A percentile compares a stretch with the other conserved stretches of the same genome.
phyloP scores from a whole-genome alignment of 2,888 invertebrate genomes.

The Sminthurinus aureus region DNA sequence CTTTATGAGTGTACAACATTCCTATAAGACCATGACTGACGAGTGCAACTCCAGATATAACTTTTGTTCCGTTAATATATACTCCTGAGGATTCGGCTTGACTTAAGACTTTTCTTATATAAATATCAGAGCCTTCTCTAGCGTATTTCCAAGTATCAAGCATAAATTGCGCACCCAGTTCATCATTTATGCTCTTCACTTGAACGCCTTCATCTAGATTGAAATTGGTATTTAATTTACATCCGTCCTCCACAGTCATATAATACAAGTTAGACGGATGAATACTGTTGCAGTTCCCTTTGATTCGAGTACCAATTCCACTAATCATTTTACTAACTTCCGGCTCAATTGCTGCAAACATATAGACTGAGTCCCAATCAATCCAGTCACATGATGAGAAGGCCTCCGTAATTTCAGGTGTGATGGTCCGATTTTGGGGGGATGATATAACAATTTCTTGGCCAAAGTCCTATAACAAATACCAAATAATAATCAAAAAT shows the following conservation, averaged over 20 bases:
- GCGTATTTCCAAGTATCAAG: slow-evolving; percentile 19
- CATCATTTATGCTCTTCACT: background rate
- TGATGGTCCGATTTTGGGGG: background rate
- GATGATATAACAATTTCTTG: slow-evolving; percentile 8
- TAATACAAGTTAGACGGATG: slow-evolving; percentile 17
- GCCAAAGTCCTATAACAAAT: slow-evolving; percentile 13
- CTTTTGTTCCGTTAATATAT: background rate
- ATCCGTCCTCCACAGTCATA: background rate
- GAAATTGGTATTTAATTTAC: background rate
- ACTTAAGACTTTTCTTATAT: background rate
- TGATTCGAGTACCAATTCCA: background rate
- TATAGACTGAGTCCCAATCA: slow-evolving; percentile 1
- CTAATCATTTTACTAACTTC: background rate
- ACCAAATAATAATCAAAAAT: too few relatives aligned
- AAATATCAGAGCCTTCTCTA: background rate
- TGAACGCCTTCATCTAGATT: slow-evolving; percentile 11
- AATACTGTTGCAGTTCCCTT: slow-evolving; percentile 1
- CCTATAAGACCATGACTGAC: background rate
- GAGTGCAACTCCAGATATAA: slow-evolving; percentile 13
- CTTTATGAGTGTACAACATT: slow-evolving; percentile 2
- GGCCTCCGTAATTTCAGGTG: background rate
- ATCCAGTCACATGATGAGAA: background rate
- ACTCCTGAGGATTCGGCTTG: slow-evolving; percentile 8
- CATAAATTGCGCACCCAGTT: background rate
- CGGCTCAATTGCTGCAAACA: background rate